A percentile compares a stretch with the other conserved stretches of the same genome.
phyloP scores from a whole-genome alignment of 1,140 invertebrate species.

The Choristoneura fumiferana region DNA sequence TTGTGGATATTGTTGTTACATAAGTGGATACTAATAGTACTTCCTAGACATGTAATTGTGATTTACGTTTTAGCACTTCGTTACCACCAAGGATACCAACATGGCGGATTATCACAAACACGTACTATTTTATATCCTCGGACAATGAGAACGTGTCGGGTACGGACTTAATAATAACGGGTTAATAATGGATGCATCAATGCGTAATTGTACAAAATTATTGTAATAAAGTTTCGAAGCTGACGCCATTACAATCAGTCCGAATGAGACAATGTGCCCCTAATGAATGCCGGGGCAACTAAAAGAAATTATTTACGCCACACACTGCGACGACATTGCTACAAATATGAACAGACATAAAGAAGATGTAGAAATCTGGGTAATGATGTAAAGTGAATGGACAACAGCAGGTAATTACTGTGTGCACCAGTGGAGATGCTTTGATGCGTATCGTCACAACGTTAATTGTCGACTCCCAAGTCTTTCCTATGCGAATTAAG shows the following conservation, averaged over 20 bases:
- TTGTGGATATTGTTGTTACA: constrained; percentile 59
- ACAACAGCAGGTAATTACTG: constrained; percentile 61
- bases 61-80: constrained; percentile 59
- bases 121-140: constrained; percentile 3
- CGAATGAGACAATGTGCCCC: constrained; percentile 58
- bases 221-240: constrained; percentile 60
- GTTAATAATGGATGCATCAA: constrained; percentile 3
- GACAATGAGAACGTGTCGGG: neutral
- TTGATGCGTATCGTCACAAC: constrained; percentile 61
- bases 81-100: constrained; percentile 31
- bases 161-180: too few relatives aligned
- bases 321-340: constrained; percentile 41
- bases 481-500: neutral
- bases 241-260: constrained; percentile 60
- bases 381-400: constrained; percentile 69
- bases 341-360: constrained; percentile 52
- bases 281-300: constrained; percentile 59
- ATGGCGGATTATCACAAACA: constrained; percentile 11
- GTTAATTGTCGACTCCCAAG: constrained; percentile 44
- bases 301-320: constrained; percentile 72
- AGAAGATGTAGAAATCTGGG: constrained; percentile 59
- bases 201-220: constrained; percentile 47
- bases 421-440: constrained; percentile 38
- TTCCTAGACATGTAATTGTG: constrained; percentile 51
- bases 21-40: constrained; percentile 58